These are phyloP conservation scores for Rhinoptilus africanus DNA, from an alignment of 2,113 vertebrate genomes.

Conservation along the genomic window DNA sequence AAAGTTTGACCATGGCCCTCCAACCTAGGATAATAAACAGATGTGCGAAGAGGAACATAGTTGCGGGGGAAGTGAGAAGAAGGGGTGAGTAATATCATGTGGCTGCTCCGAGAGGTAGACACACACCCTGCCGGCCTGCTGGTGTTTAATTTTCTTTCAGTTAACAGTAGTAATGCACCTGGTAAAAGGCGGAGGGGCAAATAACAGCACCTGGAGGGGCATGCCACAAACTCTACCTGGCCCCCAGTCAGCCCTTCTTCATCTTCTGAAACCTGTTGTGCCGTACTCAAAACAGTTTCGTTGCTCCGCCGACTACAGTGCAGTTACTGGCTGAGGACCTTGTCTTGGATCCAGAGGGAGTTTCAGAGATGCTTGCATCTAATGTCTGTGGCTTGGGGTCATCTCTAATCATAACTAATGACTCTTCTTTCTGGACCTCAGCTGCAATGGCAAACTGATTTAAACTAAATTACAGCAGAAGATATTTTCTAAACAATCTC, in stretches of 20 bases:
- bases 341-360: background rate
- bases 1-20: rapidly evolving
- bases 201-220: background rate
- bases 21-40: background rate
- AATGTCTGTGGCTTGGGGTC: background rate
- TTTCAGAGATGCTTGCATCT: background rate
- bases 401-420: background rate
- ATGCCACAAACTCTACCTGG: background rate
- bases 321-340: background rate
- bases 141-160: background rate
- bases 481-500: background rate
- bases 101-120: background rate
- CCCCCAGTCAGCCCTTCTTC: background rate
- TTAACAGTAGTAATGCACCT: background rate
- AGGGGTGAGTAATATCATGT: background rate
- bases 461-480: background rate
- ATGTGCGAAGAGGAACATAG: background rate
- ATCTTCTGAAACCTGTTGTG: background rate
- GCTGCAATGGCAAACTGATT: background rate
- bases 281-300: background rate
- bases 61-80: background rate
- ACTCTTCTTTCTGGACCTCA: background rate
- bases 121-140: background rate
- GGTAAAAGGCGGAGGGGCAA: background rate
- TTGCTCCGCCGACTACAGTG: background rate